Base-by-base conservation (phyloP, 2,888 invertebrate species). In the Melanophora roralis region DNA sequence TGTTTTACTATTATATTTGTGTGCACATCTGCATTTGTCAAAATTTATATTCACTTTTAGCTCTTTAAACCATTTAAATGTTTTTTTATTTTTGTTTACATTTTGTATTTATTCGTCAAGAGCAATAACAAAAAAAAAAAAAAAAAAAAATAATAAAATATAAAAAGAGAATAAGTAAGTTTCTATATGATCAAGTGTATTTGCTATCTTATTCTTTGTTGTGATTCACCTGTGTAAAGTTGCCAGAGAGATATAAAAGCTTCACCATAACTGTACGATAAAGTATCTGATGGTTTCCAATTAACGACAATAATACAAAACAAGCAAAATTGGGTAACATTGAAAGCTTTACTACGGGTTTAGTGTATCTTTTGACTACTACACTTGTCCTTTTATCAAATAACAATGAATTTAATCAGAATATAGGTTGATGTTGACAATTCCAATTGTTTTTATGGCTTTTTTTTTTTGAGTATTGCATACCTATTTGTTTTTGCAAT, bases 21-120 rank as follows among this genome's bases (percentile, higher is more conserved):
- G 40, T 14, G 47, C 65, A 27, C 49, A 34, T 1, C 57, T 74
- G 57, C 65, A 51, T 16, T 43, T 62, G 32, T 62, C 47, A 43
- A 34, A 53, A n/a, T n/a, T n/a, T n/a, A n/a, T 71, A 62, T 62
- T 76, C 64, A 9, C 32, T 9, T 76, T 76, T 51, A 45, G 45
- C 38, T 68, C 75, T 38, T 76, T 34, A 32, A 51, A 6, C 14
- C 19, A 55, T 67, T 51, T 40, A 51, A 67, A 23, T 59, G 23
- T 19, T 3, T 27, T 27, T 27, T 27, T 27, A 5, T 57, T 55
- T 75, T 76, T 76, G 75, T 76, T 76, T 76, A 76, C 75, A 76
- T 76, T 62, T 69, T 69, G 43, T 53, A 45, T 68, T 62, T 75
- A 34, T 55, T 53, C 19, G 2, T 9, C 34, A 60, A 67, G 43